phyloP scores from a whole-genome alignment of 30 jellyfish, hydroid and myxozoan genomes.

The Nemopilema nomurai region DNA sequence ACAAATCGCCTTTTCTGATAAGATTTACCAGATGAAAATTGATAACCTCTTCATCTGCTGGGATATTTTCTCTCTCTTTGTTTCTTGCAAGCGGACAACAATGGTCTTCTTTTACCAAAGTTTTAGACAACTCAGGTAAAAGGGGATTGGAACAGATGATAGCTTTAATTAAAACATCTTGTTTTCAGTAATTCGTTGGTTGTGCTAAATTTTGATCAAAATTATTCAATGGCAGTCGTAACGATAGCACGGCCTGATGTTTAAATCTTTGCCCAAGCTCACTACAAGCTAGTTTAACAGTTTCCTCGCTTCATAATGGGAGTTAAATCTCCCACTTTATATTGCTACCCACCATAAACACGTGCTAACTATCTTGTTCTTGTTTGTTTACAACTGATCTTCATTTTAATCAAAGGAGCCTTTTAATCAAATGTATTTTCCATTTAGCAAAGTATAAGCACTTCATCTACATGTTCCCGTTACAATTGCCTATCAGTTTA shows the following conservation, averaged over 20 bases:
- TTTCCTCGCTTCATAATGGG: no score
- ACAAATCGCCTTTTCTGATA: background rate
- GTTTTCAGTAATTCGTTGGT: background rate
- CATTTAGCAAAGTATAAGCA: no score
- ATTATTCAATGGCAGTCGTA: background rate
- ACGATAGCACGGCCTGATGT: background rate
- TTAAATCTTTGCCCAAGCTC: no score
- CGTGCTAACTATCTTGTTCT: background rate
- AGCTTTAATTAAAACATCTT: background rate
- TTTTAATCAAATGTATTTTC: no score
- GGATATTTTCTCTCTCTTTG: background rate
- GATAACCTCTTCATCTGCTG: background rate
- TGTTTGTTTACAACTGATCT: background rate
- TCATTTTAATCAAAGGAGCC: background rate
- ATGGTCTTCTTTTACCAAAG: background rate
- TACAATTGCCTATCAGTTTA: background rate
- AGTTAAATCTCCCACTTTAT: no score
- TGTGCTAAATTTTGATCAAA: background rate
- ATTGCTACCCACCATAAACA: no score
- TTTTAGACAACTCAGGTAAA: background rate
- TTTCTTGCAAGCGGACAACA: background rate
- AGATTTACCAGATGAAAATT: background rate
- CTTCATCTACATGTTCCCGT: background rate
- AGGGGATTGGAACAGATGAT: background rate
- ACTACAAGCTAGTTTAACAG: no score